Base-by-base conservation (phyloP, 2,113 vertebrate species). In the Burhinus bistriatus region DNA sequence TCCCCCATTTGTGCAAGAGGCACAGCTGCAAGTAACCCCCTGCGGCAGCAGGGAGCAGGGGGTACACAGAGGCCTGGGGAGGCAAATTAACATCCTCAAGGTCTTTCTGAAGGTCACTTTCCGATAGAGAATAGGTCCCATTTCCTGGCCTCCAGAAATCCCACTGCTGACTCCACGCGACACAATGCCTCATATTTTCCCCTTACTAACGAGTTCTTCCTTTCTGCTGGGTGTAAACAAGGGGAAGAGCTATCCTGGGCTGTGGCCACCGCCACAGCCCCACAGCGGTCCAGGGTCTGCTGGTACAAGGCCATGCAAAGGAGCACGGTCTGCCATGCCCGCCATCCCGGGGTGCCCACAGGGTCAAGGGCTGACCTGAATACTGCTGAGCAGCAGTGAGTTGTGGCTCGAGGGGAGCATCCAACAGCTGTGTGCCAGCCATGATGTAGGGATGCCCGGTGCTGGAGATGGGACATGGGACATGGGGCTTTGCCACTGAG, bases 41-140 rank as follows among this genome's bases (percentile, higher is more conserved):
- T 0, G 0, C 1, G 5, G 55, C 55, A 11, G 1, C 0, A 0
- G 11, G 9, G 55, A 91, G 77, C 51, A n/a, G 54, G 15, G 47
- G 32, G 34, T 10, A 7, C 14, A 38, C 26, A 82, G 38, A 75
- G 47, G 57, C 38, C 36, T 6, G 1, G n/a, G 40, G 45, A 55
- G 57, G 40, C 1, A 3, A 71, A 75, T 68, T 81, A 59, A 49
- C 40, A 64, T 91, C 61, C 81, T 91, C 84, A 82, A 55, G 69
- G 76, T 72, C 77, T 61, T 87, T 77, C 73, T 76, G 87, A 96
- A 94, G 81, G 95, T 96, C 3, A 0, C 26, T 89, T 87, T 54
- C 25, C 2, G 1, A 59, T n/a, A 26, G 42, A 93, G 80, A 93
- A 89, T 87, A 89, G 57, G 36, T 89, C 61, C 34, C 9, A 1